A percentile compares a stretch with the other conserved stretches of the same genome.
Conservation (phyloP, 2,888 invertebrate genomes). For the Trilocha varians region DNA sequence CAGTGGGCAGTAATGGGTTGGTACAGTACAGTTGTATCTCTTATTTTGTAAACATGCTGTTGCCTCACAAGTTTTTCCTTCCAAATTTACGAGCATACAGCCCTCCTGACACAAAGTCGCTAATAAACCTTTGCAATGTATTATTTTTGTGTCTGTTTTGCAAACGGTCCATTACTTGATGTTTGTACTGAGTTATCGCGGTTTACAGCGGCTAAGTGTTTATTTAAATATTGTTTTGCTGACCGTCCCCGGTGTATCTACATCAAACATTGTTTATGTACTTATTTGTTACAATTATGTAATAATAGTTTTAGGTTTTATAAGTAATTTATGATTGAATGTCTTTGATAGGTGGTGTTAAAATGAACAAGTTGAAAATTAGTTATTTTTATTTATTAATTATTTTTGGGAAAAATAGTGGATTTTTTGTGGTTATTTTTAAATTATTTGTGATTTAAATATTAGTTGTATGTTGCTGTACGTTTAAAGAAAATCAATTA, state of each 20-base stretch:
- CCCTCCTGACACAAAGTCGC: not conserved
- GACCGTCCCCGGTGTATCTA: conserved; percentile 2
- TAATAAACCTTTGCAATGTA: not conserved
- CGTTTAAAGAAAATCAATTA: no score
- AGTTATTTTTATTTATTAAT: no score
- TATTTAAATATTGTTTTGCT: conserved; percentile 29
- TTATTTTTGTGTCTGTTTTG: not conserved
- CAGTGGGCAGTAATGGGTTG: no score
- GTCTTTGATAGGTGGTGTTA: not conserved
- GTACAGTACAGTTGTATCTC: no score
- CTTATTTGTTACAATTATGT: not conserved
- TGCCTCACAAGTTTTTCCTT: no score
- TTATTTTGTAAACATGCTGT: no score
- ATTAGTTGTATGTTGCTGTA: no score
- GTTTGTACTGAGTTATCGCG: conserved; percentile 34
- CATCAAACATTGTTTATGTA: conserved; percentile 1
- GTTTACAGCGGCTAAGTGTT: conserved; percentile 60
- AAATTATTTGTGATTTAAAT: no score
- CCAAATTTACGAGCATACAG: no score
- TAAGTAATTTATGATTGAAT: not conserved
- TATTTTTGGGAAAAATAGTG: no score
- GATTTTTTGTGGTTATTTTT: no score
- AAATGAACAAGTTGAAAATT: no score
- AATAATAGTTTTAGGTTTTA: not conserved
- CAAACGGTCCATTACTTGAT: not conserved